Base-by-base conservation (phyloP, 2,113 vertebrate genomes). In the Butastur rufipennis region DNA sequence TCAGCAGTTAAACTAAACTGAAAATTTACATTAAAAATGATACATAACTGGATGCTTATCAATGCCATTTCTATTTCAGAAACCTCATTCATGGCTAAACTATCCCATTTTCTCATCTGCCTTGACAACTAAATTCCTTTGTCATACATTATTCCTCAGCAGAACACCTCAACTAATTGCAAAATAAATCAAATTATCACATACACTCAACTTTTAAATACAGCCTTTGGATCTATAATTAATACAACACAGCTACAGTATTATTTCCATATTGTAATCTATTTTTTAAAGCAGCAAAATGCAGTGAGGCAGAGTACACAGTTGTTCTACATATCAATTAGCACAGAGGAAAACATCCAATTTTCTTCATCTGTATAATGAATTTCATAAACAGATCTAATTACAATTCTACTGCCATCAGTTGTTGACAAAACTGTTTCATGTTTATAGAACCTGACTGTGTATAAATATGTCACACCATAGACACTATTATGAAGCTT, bases 301-400 rank as follows among this genome's bases (percentile, higher is more conserved):
- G 72, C 55, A 88, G 3, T 61, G n/a, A 95, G 58, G 36, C 73
- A 81, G 32, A 58, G 9, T 27, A 74, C 56, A 53, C 14, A 84
- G 42, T 90, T 95, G 59, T 95, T 96, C 66, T 72, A 62, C 15
- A 32, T 89, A 73, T 93, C 93, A 97, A 89, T 92, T 95, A 97
- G 78, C 48, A 92, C 4, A 22, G 18, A 97, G 45, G 42, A 97
- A 95, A 97, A 97, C 42, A 91, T 85, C 29, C 67, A n/a, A n/a
- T 94, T 94, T 96, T 94, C 77, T 80, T 97, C 77, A 87, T 89
- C 71, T 38, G 16, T 75, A 88, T 66, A 96, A 93, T 52, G 52
- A 96, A 95, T 90, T 95, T 95, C 80, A 97, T 61, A 95, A 94
- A 93, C n/a, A 95, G 67, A 95, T 27, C 52, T 77, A 97, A 97